Evolutionary conservation across 2,888 invertebrate genomes (phyloP).

Genomic region (Sarcophaga rosellei): DNA sequence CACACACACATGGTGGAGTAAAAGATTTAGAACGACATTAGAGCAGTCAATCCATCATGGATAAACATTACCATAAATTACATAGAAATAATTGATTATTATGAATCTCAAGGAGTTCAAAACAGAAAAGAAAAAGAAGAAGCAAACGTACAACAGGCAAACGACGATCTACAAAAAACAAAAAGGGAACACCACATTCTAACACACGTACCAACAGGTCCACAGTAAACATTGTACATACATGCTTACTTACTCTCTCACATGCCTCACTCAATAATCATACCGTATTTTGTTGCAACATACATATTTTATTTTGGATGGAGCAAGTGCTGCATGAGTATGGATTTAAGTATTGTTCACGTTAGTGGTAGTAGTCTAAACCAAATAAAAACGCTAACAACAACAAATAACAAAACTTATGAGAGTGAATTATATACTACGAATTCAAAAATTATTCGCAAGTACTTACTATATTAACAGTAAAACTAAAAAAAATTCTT

Average conservation of each 20-base stretch:
- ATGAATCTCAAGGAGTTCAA: constrained; percentile 71
- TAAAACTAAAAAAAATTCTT: constrained; percentile 4
- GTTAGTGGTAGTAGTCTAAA: constrained; percentile 34
- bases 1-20: constrained; percentile 59
- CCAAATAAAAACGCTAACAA: neutral
- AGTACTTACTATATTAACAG: neutral
- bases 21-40: constrained; percentile 82
- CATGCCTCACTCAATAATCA: neutral
- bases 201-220: constrained; percentile 12
- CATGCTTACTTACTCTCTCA: neutral
- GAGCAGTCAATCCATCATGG: constrained; percentile 82
- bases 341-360: constrained; percentile 42
- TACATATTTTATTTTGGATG: constrained; percentile 28
- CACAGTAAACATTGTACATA: neutral
- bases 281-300: constrained; percentile 62
- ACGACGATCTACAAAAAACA: neutral
- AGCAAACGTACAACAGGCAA: neutral
- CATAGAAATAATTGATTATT: constrained; percentile 82
- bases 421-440: constrained; percentile 53
- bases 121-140: constrained; percentile 10
- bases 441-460: constrained; percentile 11
- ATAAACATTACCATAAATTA: constrained; percentile 82
- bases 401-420: constrained; percentile 12
- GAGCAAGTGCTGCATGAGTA: constrained; percentile 58
- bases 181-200: constrained; percentile 72